Evolutionary conservation across 2,888 invertebrate genomes (phyloP).

Genomic region (Pammene aurita): DNA sequence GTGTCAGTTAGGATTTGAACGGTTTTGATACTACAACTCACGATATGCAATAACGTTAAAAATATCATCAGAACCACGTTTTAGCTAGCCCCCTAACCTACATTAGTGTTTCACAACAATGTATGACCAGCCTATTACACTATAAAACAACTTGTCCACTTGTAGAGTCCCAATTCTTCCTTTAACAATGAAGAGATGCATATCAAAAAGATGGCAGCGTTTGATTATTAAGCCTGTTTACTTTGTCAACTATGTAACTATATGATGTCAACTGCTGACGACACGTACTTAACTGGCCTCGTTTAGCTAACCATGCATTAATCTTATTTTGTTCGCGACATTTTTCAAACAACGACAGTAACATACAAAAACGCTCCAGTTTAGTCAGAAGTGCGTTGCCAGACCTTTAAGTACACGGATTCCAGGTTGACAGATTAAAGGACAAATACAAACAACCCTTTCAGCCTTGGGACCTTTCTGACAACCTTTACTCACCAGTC

Average conservation of each 20-base stretch:
- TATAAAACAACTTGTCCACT: not conserved
- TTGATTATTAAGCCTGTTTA: slow-evolving; percentile 14
- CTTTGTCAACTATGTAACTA: slow-evolving; percentile 15
- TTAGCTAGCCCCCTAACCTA: not conserved
- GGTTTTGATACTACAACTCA: too few species aligned
- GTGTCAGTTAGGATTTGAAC: too few species aligned
- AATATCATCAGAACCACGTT: slow-evolving; percentile 1
- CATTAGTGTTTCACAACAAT: slow-evolving; percentile 13
- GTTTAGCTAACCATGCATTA: not conserved
- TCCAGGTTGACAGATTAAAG: too few species aligned
- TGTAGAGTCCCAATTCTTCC: slow-evolving; percentile 3
- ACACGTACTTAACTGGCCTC: slow-evolving; percentile 1
- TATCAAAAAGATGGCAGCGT: slow-evolving; percentile 14
- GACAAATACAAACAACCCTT: too few species aligned
- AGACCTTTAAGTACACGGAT: too few species aligned
- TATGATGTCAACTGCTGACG: slow-evolving; percentile 16
- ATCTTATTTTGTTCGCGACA: not conserved
- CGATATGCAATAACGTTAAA: too few species aligned
- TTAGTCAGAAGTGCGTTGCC: too few species aligned
- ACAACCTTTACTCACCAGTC: too few species aligned
- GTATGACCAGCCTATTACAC: slow-evolving; percentile 12
- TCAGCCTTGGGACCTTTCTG: too few species aligned
- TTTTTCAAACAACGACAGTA: too few species aligned
- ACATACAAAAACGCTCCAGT: too few species aligned
- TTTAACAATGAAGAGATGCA: slow-evolving; percentile 4